Conservation (phyloP, 2,888 invertebrate species). For the Junonia oenone region DNA sequence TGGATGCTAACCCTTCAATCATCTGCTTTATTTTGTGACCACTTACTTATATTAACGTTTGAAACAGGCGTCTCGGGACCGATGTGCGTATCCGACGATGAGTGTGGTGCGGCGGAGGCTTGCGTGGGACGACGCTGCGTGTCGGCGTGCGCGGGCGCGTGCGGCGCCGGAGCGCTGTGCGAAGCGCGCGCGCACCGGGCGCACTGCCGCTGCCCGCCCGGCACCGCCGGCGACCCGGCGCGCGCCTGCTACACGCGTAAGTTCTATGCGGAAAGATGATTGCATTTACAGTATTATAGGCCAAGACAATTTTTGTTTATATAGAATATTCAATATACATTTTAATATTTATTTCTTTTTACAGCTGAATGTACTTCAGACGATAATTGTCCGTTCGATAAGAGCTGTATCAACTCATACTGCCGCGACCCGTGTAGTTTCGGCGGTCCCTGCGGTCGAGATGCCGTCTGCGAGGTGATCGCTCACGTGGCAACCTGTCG, state of each 20-base stretch:
- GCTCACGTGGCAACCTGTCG: slow-evolving; percentile 89
- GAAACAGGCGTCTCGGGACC: slow-evolving; percentile 62
- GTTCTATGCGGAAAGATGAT: slow-evolving; percentile 43
- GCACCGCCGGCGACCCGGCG: slow-evolving; percentile 93
- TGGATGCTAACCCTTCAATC: background rate
- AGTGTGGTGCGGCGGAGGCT: slow-evolving; percentile 87
- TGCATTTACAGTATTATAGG: no score
- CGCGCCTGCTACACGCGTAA: slow-evolving; percentile 91
- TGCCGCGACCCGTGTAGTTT: slow-evolving; percentile 88
- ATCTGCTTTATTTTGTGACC: background rate
- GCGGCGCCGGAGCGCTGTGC: slow-evolving; percentile 90
- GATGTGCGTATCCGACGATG: slow-evolving; percentile 86
- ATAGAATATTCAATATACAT: no score
- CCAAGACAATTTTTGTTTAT: no score
- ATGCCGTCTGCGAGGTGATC: slow-evolving; percentile 86
- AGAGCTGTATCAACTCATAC: slow-evolving; percentile 87
- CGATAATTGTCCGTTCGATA: slow-evolving; percentile 90
- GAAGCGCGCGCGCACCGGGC: slow-evolving; percentile 88
- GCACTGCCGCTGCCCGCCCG: slow-evolving; percentile 89
- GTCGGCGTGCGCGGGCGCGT: slow-evolving; percentile 90
- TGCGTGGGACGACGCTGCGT: slow-evolving; percentile 90
- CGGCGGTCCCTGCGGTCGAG: slow-evolving; percentile 86
- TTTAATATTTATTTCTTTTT: no score
- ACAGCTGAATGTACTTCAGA: slow-evolving; percentile 89
- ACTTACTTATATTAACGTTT: background rate